phyloP scores from a whole-genome alignment of 2,113 vertebrate species.

The Tupaia chinensis region DNA sequence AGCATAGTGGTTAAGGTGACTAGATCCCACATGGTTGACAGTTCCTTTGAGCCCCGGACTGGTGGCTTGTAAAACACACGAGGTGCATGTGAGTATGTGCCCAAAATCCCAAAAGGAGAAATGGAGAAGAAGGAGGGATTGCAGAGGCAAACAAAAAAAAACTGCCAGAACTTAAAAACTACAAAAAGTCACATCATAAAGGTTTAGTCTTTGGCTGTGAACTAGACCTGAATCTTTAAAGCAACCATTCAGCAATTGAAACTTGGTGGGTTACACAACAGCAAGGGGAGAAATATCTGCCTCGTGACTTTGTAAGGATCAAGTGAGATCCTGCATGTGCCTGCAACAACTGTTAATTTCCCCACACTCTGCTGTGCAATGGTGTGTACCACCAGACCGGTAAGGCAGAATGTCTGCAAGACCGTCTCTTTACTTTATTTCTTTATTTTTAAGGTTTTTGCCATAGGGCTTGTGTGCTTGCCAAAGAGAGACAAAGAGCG shows the following conservation, averaged over 20 bases:
- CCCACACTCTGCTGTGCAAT: too few species aligned
- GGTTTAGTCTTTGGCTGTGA: neutral
- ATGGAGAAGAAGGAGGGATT: too few species aligned
- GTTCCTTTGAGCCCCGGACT: too few species aligned
- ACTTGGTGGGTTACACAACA: neutral
- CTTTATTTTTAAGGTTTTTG: too few species aligned
- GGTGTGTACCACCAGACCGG: neutral
- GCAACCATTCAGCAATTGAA: neutral
- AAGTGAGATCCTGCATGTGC: neutral
- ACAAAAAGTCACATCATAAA: neutral
- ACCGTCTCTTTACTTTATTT: neutral
- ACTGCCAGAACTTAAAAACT: neutral
- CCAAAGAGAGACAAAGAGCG: too few species aligned
- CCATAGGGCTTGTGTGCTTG: too few species aligned
- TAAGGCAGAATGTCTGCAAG: neutral
- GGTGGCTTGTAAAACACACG: too few species aligned
- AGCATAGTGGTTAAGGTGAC: too few species aligned
- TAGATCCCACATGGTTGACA: too few species aligned
- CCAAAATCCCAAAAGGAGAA: too few species aligned
- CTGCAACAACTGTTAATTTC: neutral
- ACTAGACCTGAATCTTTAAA: neutral
- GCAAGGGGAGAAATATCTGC: neutral
- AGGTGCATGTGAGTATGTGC: too few species aligned
- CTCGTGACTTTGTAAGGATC: neutral
- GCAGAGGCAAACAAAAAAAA: neutral